Conservation (phyloP, 1,140 invertebrate genomes). For the Drosophila busckii region DNA sequence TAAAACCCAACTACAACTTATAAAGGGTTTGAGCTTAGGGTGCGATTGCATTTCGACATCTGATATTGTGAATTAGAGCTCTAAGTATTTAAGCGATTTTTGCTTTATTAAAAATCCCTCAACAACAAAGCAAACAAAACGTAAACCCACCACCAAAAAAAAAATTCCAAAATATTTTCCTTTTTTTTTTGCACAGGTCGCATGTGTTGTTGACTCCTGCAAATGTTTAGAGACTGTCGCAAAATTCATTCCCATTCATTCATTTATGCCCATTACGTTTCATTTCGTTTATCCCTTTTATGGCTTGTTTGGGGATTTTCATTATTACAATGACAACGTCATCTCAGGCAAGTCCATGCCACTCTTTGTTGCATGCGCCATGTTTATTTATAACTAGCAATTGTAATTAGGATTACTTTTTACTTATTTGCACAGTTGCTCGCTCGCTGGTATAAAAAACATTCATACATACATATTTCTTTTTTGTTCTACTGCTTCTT, state of each 20-base stretch:
- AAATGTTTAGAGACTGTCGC: too few relatives aligned
- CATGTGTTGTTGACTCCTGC: slow-evolving; percentile 27
- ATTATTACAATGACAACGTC: slow-evolving; percentile 59
- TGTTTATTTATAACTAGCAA: slow-evolving; percentile 75
- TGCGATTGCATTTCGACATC: slow-evolving; percentile 22
- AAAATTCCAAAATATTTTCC: too few relatives aligned
- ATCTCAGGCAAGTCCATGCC: slow-evolving; percentile 18
- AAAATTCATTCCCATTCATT: slow-evolving; percentile 44
- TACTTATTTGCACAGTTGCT: slow-evolving; percentile 72
- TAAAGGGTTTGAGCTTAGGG: too few relatives aligned
- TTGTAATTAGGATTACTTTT: slow-evolving; percentile 76
- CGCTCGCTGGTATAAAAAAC: slow-evolving; percentile 50
- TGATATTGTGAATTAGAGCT: slow-evolving; percentile 41
- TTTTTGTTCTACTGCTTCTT: slow-evolving; percentile 34
- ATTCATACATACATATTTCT: slow-evolving; percentile 67
- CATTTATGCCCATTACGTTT: slow-evolving; percentile 47
- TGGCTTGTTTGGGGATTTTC: slow-evolving; percentile 71
- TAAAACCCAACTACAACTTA: too few relatives aligned
- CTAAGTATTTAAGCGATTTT: slow-evolving; percentile 66
- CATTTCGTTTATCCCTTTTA: slow-evolving; percentile 69
- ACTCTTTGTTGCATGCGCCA: slow-evolving; percentile 47
- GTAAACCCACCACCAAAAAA: slow-evolving; percentile 15
- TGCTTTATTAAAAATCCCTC: slow-evolving; percentile 55
- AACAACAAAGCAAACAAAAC: slow-evolving; percentile 55
- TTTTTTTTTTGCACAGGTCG: slow-evolving; percentile 36